Conservation (phyloP, 2,888 invertebrate genomes). For the Drosophila prostipennis region DNA sequence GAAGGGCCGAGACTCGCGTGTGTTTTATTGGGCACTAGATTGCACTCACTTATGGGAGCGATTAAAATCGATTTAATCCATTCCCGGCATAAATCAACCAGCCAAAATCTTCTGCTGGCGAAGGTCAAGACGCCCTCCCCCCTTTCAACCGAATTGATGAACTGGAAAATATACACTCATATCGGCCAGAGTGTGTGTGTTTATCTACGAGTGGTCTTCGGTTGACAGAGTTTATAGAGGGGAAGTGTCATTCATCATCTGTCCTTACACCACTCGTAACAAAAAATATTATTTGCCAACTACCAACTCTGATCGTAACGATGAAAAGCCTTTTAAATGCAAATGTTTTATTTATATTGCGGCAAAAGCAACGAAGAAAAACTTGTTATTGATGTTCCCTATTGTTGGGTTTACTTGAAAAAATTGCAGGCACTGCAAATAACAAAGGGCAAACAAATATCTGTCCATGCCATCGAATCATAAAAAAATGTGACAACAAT, state of each 20-base stretch:
- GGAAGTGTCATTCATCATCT: slow-evolving; percentile 55
- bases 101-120: slow-evolving; percentile 31
- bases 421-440: slow-evolving; percentile 7
- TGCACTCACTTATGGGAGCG: slow-evolving; percentile 69
- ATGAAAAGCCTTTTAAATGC: slow-evolving; percentile 56
- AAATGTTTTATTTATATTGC: slow-evolving; percentile 62
- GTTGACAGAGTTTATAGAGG: slow-evolving; percentile 24
- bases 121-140: slow-evolving; percentile 55
- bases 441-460: slow-evolving; percentile 18
- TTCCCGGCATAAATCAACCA: slow-evolving; percentile 65
- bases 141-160: background rate
- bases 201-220: slow-evolving; percentile 14
- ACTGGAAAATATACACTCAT: slow-evolving; percentile 2
- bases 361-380: slow-evolving; percentile 33
- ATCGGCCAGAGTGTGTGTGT: background rate
- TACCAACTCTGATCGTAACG: slow-evolving; percentile 15
- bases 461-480: slow-evolving; percentile 5
- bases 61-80: slow-evolving; percentile 77
- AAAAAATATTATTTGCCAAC: slow-evolving; percentile 40
- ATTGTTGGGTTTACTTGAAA: slow-evolving; percentile 20
- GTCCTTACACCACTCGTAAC: background rate
- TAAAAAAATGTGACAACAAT: slow-evolving; percentile 8
- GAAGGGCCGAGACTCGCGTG: slow-evolving; percentile 47
- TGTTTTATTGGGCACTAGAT: slow-evolving; percentile 75
- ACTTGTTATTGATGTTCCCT: slow-evolving; percentile 62